phyloP scores from a whole-genome alignment of 2,113 vertebrate genomes.

The Atrichornis clamosus region DNA sequence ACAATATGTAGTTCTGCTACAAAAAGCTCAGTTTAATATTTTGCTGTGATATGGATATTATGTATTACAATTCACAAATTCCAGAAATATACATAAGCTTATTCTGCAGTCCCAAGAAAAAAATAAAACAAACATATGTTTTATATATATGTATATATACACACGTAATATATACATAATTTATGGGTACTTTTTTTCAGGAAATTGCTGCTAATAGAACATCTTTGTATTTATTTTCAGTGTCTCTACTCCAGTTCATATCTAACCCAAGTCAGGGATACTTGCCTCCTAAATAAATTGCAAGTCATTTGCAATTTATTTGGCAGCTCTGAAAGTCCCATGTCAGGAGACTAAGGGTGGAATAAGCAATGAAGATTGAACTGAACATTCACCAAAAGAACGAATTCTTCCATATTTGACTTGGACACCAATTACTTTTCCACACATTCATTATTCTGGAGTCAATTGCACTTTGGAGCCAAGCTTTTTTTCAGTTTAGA shows the following conservation, averaged over 20 bases:
- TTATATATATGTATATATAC: neutral
- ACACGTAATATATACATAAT: neutral
- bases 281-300: neutral
- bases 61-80: neutral
- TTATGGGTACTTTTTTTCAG: fast-evolving
- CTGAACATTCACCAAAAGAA: neutral
- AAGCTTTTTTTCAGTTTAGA: neutral
- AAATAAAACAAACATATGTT: neutral
- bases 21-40: neutral
- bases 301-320: neutral
- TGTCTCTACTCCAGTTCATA: neutral
- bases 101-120: neutral
- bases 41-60: neutral
- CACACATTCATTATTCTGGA: neutral
- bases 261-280: neutral
- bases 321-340: neutral
- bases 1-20: neutral
- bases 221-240: neutral
- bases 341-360: neutral
- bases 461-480: neutral
- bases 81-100: neutral
- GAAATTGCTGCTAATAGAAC: neutral
- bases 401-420: neutral
- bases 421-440: neutral
- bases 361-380: neutral